These are phyloP conservation scores for Rhabdophis nuchalis DNA, from an alignment of 2,797 vertebrate species.

Conservation along the genomic window DNA sequence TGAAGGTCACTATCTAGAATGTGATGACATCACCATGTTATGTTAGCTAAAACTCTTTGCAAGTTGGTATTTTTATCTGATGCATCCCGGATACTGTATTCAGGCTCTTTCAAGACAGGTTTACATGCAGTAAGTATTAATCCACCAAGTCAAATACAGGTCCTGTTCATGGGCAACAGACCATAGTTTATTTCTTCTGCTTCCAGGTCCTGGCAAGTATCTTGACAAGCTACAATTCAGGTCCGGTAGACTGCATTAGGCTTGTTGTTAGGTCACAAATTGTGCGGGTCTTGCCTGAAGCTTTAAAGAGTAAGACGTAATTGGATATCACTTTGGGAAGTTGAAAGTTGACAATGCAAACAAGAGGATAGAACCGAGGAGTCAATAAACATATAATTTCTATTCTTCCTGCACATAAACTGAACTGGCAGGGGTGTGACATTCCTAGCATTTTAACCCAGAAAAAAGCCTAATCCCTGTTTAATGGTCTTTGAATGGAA, in stretches of 20 bases:
- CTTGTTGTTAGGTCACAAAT: slow-evolving; percentile 10
- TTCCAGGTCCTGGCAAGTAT: not conserved
- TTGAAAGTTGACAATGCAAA: slow-evolving; percentile 37
- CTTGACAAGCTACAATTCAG: not conserved
- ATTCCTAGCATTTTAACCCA: slow-evolving; percentile 68
- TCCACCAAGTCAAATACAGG: not conserved
- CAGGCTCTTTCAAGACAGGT: not conserved
- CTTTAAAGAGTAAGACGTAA: slow-evolving; percentile 20
- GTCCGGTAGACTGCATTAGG: not conserved
- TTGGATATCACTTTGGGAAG: slow-evolving; percentile 42
- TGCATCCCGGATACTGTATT: not conserved
- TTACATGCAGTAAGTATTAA: not conserved
- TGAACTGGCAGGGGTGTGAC: slow-evolving; percentile 56
- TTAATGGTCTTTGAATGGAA: slow-evolving; percentile 73
- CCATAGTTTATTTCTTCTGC: not conserved
- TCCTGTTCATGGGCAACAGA: not conserved
- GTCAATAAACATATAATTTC: slow-evolving; percentile 58
- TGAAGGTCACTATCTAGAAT: not conserved
- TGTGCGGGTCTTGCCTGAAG: not conserved
- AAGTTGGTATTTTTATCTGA: not conserved
- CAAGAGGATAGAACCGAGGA: slow-evolving; percentile 24
- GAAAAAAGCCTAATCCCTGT: slow-evolving; percentile 68
- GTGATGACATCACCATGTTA: not conserved
- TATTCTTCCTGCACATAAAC: slow-evolving; percentile 57
- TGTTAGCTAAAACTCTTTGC: not conserved